phyloP scores from a whole-genome alignment of 2,888 invertebrate genomes.

The Pandemis heparana region DNA sequence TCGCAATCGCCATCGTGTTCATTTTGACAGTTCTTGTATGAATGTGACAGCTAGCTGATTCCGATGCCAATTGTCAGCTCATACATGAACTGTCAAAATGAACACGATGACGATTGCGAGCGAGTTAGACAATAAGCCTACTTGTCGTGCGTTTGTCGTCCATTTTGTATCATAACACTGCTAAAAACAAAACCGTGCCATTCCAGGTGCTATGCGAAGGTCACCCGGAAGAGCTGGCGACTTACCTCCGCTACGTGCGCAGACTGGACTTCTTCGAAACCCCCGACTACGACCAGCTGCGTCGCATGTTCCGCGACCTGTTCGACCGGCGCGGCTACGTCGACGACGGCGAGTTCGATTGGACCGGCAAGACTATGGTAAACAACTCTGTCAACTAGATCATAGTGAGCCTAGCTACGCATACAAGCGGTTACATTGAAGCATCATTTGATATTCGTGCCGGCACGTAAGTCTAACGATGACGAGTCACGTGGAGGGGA shows the following conservation, averaged over 20 bases:
- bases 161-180: too few species aligned
- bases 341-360: conserved; percentile 97
- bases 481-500: too few species aligned
- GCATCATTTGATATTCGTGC: too few species aligned
- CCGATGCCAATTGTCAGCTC: too few species aligned
- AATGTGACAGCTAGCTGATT: too few species aligned
- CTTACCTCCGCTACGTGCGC: conserved; percentile 98
- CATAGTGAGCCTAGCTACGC: neutral
- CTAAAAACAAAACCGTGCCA: neutral
- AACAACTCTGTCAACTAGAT: conserved; percentile 59
- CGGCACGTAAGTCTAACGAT: too few species aligned
- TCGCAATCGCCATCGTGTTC: too few species aligned
- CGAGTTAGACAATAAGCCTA: too few species aligned
- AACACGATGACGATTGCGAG: too few species aligned
- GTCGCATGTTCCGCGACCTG: conserved; percentile 97
- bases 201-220: conserved; percentile 91
- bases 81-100: too few species aligned
- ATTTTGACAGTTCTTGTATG: too few species aligned
- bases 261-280: conserved; percentile 99
- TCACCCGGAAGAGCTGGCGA: conserved; percentile 98
- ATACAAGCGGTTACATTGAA: neutral
- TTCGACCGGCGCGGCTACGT: conserved; percentile 94
- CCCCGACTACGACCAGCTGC: conserved; percentile 99
- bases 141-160: too few species aligned
- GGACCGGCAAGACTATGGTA: conserved; percentile 95